Conservation (phyloP, 2,888 invertebrate genomes). For the Calameuta idolon region DNA sequence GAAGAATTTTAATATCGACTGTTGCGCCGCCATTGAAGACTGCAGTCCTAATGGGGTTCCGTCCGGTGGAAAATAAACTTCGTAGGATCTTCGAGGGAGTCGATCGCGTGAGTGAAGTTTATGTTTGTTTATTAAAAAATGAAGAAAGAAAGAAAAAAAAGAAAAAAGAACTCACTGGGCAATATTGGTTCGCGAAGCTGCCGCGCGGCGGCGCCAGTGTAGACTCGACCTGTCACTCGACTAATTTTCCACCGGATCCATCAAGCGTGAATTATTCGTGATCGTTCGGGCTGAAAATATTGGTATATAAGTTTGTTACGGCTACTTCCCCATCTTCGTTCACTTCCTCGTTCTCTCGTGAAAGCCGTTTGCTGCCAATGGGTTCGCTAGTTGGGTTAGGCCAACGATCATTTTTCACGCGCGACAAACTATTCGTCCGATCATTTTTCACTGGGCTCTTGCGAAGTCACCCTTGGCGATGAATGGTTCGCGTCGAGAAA, state of each 20-base stretch:
- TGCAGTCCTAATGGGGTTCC: neutral
- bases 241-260: slow-evolving; percentile 23
- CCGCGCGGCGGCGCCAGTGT: slow-evolving; percentile 20
- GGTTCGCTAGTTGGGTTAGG: slow-evolving; percentile 16
- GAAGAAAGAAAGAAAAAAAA: too few relatives aligned
- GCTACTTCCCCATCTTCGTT: slow-evolving; percentile 2
- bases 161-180: neutral
- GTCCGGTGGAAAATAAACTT: neutral
- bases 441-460: slow-evolving; percentile 34
- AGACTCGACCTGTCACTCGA: neutral
- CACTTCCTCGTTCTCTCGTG: neutral
- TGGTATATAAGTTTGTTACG: slow-evolving; percentile 6
- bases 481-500: neutral
- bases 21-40: neutral
- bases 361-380: neutral
- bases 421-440: slow-evolving; percentile 29
- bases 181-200: neutral
- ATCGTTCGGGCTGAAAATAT: slow-evolving; percentile 42
- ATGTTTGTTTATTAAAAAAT: too few relatives aligned
- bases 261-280: slow-evolving; percentile 38
- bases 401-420: slow-evolving; percentile 43
- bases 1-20: neutral
- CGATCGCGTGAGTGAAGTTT: neutral
- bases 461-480: slow-evolving; percentile 31
- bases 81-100: neutral